These are phyloP conservation scores for Aphelenchoides besseyi DNA, from an alignment of 1,140 invertebrate species.

Conservation along the genomic window DNA sequence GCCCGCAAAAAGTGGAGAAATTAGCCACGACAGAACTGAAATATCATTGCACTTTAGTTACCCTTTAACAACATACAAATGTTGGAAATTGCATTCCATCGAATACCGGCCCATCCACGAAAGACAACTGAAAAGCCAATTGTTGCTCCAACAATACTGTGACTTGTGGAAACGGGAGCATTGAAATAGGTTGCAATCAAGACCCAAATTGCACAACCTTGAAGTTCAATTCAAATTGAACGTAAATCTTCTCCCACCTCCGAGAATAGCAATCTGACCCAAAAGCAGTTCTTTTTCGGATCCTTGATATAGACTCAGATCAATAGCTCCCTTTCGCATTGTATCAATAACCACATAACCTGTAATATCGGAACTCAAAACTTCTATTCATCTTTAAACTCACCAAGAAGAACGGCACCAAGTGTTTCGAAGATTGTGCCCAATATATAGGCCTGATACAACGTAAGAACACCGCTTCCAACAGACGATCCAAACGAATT, in stretches of 20 bases:
- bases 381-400: background rate
- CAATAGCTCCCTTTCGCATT: constrained; percentile 89
- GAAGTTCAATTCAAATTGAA: constrained; percentile 1
- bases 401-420: constrained; percentile 68
- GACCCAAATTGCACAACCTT: constrained; percentile 85
- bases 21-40: constrained; percentile 90
- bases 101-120: constrained; percentile 77
- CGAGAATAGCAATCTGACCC: constrained; percentile 82
- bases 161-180: constrained; percentile 87
- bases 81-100: constrained; percentile 77
- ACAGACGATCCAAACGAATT: constrained; percentile 97
- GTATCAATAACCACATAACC: constrained; percentile 94
- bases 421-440: constrained; percentile 87
- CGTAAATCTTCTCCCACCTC: background rate
- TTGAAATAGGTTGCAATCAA: constrained; percentile 87
- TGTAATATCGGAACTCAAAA: constrained; percentile 63
- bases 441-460: constrained; percentile 84
- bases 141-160: constrained; percentile 95
- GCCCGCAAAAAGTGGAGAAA: constrained; percentile 88
- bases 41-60: constrained; percentile 28
- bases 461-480: constrained; percentile 88
- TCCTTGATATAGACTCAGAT: constrained; percentile 78
- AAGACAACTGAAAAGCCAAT: constrained; percentile 91
- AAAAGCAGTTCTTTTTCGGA: constrained; percentile 81
- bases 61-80: constrained; percentile 69